Base-by-base conservation (phyloP, 2,113 vertebrate genomes). In the Verasper variegatus region DNA sequence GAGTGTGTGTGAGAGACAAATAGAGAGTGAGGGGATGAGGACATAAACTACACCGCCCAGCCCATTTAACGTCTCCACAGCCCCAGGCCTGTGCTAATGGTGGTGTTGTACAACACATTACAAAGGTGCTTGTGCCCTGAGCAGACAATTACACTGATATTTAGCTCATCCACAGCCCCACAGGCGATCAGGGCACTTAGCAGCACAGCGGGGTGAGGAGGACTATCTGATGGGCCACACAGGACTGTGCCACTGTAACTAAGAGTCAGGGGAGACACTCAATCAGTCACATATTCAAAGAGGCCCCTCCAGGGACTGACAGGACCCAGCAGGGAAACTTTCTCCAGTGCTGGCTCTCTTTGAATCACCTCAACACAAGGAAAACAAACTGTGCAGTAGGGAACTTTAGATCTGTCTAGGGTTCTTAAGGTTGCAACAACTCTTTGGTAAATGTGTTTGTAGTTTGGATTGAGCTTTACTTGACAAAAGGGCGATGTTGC, bases 71-170 rank as follows among this genome's bases (percentile, higher is more conserved):
- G 95, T 94, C 92, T 90, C 90, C 88, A 92, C 75, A 91, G 95
- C 98, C 96, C 92, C 93, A 86, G 96, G 97, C 96, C 93, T 87
- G 85, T 92, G 94, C 93, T 95, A 95, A 96, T 95, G 95, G 94
- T 93, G 93, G 95, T 95, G 97, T 96, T 94, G 92, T 96, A 96
- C 96, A 96, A 95, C 95, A 95, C 94, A 92, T 91, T 94, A 96
- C 91, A 79, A 89, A 87, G 90, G 88, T 62, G 85, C 89, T 91
- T 88, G 90, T 85, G 94, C 92, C 80, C 91, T 81, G 79, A 94
- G 93, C 91, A 88, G 92, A 94, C 95, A 96, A 99, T 97, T 96
- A 98, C 80, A 84, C 89, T 59, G 87, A 94, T 95, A 95, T 96
- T 98, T 96, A 97, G 95, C 93, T 92, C 94, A 94, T 96, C 95